phyloP scores from a whole-genome alignment of 1,140 invertebrate genomes.

The Megathymus violae region DNA sequence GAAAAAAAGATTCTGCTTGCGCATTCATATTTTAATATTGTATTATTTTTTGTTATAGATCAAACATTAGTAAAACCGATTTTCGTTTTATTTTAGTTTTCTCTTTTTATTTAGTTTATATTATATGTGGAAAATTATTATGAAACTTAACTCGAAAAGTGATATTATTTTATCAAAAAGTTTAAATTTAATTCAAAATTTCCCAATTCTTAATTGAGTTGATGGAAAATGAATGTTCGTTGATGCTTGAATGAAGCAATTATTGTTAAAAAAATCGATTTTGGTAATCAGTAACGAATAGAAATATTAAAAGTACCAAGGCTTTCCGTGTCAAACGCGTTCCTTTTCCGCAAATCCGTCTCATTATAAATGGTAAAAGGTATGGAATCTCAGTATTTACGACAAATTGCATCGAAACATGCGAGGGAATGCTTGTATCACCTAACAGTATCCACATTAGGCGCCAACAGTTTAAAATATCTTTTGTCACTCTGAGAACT shows the following conservation, averaged over 20 bases:
- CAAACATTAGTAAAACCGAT: background rate
- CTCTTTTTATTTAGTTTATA: too few species aligned
- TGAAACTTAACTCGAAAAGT: too few species aligned
- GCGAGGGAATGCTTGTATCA: conserved; percentile 47
- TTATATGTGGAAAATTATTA: too few species aligned
- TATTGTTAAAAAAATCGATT: too few species aligned
- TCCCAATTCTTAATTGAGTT: too few species aligned
- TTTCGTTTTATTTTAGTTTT: too few species aligned
- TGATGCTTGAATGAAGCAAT: too few species aligned
- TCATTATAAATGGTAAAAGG: conserved; percentile 26
- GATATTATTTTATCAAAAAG: too few species aligned
- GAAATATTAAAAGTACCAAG: background rate
- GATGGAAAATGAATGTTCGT: too few species aligned
- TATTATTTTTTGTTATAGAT: conserved; percentile 1
- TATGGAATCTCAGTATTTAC: conserved; percentile 26
- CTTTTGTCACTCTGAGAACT: conserved; percentile 68
- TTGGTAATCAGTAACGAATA: too few species aligned
- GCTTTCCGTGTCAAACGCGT: conserved; percentile 13
- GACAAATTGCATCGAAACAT: conserved; percentile 34
- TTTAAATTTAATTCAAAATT: too few species aligned
- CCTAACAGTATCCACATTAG: conserved; percentile 50
- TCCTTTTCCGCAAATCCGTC: conserved; percentile 10
- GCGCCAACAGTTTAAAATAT: conserved; percentile 77
- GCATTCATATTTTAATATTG: background rate
- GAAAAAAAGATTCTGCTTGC: conserved; percentile 11